Conservation (phyloP, 1,140 invertebrate species). For the Cecropterus lyciades region DNA sequence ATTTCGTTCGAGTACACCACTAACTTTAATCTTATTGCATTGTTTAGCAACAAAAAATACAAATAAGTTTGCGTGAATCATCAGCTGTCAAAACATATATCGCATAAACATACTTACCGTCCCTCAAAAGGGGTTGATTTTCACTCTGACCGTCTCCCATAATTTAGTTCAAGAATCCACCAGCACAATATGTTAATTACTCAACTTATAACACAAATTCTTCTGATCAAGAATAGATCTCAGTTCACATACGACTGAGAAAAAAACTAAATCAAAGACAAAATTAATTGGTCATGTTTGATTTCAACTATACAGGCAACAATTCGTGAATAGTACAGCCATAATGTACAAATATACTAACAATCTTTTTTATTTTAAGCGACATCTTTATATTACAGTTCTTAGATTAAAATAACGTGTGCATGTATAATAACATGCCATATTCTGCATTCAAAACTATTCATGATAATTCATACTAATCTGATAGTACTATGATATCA, state of each 20-base stretch:
- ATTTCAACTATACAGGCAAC: background rate
- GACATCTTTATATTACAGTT: no score
- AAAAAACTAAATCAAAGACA: conserved; percentile 30
- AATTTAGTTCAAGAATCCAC: conserved; percentile 41
- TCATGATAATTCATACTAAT: no score
- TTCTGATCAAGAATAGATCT: conserved; percentile 42
- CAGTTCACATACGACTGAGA: conserved; percentile 41
- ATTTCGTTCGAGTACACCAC: conserved; percentile 34
- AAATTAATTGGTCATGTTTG: background rate
- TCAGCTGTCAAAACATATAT: conserved; percentile 77
- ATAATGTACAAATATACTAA: no score
- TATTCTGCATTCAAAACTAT: no score
- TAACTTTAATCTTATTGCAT: conserved; percentile 46
- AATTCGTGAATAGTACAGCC: background rate
- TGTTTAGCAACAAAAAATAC: conserved; percentile 76
- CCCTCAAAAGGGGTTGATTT: conserved; percentile 70
- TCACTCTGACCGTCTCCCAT: conserved; percentile 80
- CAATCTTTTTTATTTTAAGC: no score
- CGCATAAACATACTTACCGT: conserved; percentile 59
- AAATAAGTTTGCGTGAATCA: conserved; percentile 74
- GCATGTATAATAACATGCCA: no score
- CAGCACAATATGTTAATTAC: conserved; percentile 48
- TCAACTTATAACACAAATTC: conserved; percentile 48
- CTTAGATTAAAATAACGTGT: no score
- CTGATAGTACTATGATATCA: no score